Evolutionary conservation across 1,140 invertebrate genomes (phyloP).

Genomic region (Gryon sp.): DNA sequence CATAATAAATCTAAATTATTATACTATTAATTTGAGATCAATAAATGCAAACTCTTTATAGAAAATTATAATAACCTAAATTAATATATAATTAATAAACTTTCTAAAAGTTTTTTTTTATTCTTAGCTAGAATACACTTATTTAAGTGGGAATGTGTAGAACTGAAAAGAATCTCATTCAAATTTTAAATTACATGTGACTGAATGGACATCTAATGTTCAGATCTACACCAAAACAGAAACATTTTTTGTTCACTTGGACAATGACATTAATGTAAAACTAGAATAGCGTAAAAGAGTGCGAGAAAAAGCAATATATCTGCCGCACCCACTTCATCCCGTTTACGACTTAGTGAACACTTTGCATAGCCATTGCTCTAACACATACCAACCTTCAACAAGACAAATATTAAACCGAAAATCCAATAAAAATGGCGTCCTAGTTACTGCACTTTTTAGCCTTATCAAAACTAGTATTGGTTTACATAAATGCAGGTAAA

Average conservation of each 20-base stretch:
- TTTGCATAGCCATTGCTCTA: constrained; percentile 38
- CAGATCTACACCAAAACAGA: constrained; percentile 3
- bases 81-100: too few species aligned
- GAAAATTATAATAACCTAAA: too few species aligned
- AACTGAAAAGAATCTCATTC: too few species aligned
- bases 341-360: constrained; percentile 59
- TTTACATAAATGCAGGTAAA: constrained; percentile 19
- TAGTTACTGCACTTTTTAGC: constrained; percentile 8
- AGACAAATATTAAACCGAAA: constrained; percentile 58
- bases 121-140: too few species aligned
- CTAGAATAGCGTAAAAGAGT: constrained; percentile 31
- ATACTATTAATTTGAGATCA: too few species aligned
- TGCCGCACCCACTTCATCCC: constrained; percentile 53
- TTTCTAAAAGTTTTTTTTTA: too few species aligned
- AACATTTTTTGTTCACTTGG: constrained; percentile 31
- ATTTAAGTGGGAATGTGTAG: too few species aligned
- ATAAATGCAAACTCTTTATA: too few species aligned
- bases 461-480: constrained; percentile 12
- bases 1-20: too few species aligned
- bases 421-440: constrained; percentile 32
- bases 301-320: constrained; percentile 56
- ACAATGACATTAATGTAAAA: constrained; percentile 58
- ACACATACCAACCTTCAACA: constrained; percentile 36
- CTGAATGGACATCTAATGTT: neutral
- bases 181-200: neutral